Conservation (phyloP, 2,797 vertebrate genomes). For the Danio jaintianensis region DNA sequence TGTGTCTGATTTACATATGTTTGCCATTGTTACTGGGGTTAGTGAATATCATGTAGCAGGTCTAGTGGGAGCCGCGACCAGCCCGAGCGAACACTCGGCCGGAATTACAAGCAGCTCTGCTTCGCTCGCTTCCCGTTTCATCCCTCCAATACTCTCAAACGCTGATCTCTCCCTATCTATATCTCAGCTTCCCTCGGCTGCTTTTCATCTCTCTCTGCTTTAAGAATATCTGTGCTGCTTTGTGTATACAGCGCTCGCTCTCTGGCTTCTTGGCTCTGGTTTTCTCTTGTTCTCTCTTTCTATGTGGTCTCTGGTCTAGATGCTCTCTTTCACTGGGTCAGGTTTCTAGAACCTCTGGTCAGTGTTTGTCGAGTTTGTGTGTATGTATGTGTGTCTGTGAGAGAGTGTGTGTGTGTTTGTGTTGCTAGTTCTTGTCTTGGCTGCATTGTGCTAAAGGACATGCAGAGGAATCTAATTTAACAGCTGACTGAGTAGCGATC, state of each 20-base stretch:
- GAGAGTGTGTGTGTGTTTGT: slow-evolving; percentile 28
- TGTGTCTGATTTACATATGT: slow-evolving; percentile 81
- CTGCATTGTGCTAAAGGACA: slow-evolving; percentile 67
- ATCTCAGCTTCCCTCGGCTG: slow-evolving; percentile 4
- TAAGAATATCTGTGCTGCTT: slow-evolving; percentile 24
- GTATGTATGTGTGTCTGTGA: background rate
- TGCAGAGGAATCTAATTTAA: slow-evolving; percentile 81
- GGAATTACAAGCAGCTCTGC: slow-evolving; percentile 73
- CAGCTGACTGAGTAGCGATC: slow-evolving; percentile 78
- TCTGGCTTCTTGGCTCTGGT: slow-evolving; percentile 22
- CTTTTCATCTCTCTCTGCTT: slow-evolving; percentile 36
- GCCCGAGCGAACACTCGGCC: slow-evolving; percentile 65
- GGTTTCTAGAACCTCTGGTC: slow-evolving; percentile 38
- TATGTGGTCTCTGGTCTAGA: slow-evolving; percentile 39
- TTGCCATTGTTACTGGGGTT: slow-evolving; percentile 80
- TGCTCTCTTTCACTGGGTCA: slow-evolving; percentile 36
- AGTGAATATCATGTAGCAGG: slow-evolving; percentile 82
- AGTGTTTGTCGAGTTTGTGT: slow-evolving; percentile 40
- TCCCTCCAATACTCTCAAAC: background rate
- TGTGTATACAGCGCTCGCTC: background rate
- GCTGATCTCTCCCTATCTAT: slow-evolving; percentile 37
- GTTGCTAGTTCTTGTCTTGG: slow-evolving; percentile 48
- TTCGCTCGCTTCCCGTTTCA: slow-evolving; percentile 36
- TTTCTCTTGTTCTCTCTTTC: slow-evolving; percentile 41
- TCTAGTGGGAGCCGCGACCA: slow-evolving; percentile 72